Evolutionary conservation across 2,888 invertebrate species (phyloP), one percentile per base, ranked within the genome.

Genomic region (Leptinotarsa juncta): DNA sequence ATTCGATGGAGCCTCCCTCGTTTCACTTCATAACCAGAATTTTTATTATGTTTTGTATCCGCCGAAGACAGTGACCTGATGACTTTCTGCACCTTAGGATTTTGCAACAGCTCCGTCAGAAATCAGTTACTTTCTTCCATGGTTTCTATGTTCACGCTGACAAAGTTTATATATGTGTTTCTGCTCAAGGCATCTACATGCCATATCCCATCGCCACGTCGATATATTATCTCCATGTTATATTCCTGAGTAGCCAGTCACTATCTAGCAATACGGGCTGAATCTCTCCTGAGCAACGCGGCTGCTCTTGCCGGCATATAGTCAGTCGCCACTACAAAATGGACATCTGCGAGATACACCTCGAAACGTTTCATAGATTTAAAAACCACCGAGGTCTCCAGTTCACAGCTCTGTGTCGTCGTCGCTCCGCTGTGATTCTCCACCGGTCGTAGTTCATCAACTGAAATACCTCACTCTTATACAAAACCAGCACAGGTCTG

Each of bases 321-420:
- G 66, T 80, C 77, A n/a, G 80, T 78, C n/a, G 81, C 73, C 65
- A 81, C 68, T 50, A 77, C 62, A 16, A 67, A 51, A 50, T 67
- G 67, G 4, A 67, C 16, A 50, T 51, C 67, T 20, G 50, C 50
- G 10, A 67, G 67, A 5, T 67, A 67, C 66, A 75, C 71, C 20
- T 79, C 62, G 67, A 79, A 80, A n/a, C 77, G 78, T 57, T 70
- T 75, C 3, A 80, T 51, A 3, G 77, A 73, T 42, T 80, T 78
- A 15, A 80, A 79, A 10, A 81, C 76, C 50, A 81, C 79, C 65
- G 81, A 73, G 12, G 81, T 81, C 77, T 82, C 79, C 18, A 82
- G 65, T 50, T 82, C 80, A 62, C 77, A 81, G 16, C 76, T 74
- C 26, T 67, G 67, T 42, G 66, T 15, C n/a, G 32, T 62, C n/a